Percentiles rank a stretch among this genome's conserved stretches.
Conservation (phyloP, 2,113 vertebrate genomes). For the Dasyurus viverrinus region DNA sequence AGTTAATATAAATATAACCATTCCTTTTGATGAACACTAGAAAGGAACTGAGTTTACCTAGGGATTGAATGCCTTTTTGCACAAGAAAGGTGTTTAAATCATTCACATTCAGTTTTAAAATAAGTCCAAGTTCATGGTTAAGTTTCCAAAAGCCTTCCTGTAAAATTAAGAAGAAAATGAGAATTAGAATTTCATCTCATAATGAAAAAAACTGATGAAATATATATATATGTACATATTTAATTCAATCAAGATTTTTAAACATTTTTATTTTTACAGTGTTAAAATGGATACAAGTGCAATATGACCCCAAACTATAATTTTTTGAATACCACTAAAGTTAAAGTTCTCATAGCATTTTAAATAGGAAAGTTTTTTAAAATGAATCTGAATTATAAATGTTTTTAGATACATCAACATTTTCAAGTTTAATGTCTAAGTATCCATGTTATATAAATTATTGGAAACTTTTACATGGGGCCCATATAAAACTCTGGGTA, state of each 20-base stretch:
- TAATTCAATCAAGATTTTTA: constrained; percentile 18
- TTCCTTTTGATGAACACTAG: constrained; percentile 46
- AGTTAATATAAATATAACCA: not conserved
- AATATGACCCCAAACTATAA: not conserved
- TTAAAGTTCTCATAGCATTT: not conserved
- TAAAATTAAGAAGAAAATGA: constrained; percentile 59
- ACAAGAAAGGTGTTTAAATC: constrained; percentile 85
- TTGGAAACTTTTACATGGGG: not conserved
- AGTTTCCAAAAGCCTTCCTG: constrained; percentile 92
- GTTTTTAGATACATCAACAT: constrained; percentile 22
- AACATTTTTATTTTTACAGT: constrained; percentile 36
- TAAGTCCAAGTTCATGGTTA: constrained; percentile 81
- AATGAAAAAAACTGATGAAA: constrained; percentile 1
- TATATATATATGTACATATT: not conserved
- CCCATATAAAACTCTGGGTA: not conserved
- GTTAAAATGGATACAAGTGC: constrained; percentile 6
- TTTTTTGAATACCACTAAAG: not conserved
- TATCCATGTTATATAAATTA: not conserved
- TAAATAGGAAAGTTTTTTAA: constrained; percentile 10
- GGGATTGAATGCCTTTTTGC: constrained; percentile 88
- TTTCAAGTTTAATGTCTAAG: constrained; percentile 15
- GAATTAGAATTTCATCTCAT: constrained; percentile 10
- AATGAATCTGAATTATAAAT: not conserved
- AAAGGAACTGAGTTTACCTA: constrained; percentile 82
- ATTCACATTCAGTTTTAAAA: constrained; percentile 82